Evolutionary conservation across 2,888 invertebrate species (phyloP), one percentile per base, ranked within the genome.

Genomic region (Ophion obscuratus): DNA sequence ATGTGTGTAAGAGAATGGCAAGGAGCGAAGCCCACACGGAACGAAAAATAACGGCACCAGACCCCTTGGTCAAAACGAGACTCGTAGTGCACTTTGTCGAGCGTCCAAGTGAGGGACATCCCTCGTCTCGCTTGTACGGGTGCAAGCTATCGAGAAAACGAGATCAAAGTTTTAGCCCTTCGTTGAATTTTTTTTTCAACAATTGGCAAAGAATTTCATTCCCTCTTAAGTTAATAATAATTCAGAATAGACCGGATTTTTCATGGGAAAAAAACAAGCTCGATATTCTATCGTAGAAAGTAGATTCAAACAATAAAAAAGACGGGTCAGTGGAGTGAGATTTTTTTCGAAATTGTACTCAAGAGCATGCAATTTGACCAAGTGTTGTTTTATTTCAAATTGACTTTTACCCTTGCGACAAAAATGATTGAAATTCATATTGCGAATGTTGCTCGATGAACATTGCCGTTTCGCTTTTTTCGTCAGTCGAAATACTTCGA

Each of bases 1-100:
- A 64, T 68, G 76, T 47, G 75, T 86, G 66, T 84, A 74, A 36
- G 75, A 75, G 68, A 84, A 78, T 80, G 78, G 78, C 70, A 40
- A 74, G 24, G 17, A 11, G 31, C 17, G 17, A 71, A 57, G 24
- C 53, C 17, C 14, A 73, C 17, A 40, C n/a, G 20, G 71, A 27
- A 59, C 40, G 36, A 78, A 70, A 77, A 71, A 78, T 73, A 47
- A 47, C 14, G 24, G 53, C 71, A 64, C 61, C 70, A 53, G 59
- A 36, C 59, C 59, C 67, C 75, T 68, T 74, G 57, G 59, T 20
- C 76, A 74, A 86, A 86, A 74, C 80, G 11, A 61, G 53, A 57
- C 77, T 70, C 70, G 59, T 40, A 67, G 61, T 67, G 40, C 62
- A 81, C 40, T 59, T 71, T 61, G 82, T 78, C 87, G 87, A 84